Base-by-base conservation (phyloP, 2,113 vertebrate genomes). In the Brachyhypopomus gauderio region DNA sequence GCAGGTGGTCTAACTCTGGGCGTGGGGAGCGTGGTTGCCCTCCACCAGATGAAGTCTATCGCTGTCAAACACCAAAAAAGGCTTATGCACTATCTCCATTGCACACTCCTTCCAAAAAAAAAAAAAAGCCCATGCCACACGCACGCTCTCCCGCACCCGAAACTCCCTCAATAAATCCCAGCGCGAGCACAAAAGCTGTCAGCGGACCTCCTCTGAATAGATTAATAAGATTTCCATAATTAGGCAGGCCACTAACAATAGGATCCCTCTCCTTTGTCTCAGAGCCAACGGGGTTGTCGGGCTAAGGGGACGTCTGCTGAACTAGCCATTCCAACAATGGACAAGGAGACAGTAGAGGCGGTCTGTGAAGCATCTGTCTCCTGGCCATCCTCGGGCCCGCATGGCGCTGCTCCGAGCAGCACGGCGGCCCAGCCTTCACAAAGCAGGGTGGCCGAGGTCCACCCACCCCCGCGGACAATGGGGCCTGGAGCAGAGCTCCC, bases 191-290 rank as follows among this genome's bases (percentile, higher is more conserved):
- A 93, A 93, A 93, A 90, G 91, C 91, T 89, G 90, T 90, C 89
- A 89, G 91, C 87, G 85, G 89, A 88, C 88, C 89, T 87, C 89
- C 85, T 86, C 88, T 91, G 92, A 96, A 97, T 97, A 97, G 97
- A 97, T 98, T 97, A 96, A 98, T 96, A 95, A 95, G 96, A 96
- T 99, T 97, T 97, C 96, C 96, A 96, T 96, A 95, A 97, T 96
- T 93, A 94, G 95, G 93, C 92, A 94, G 90, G 83, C 86, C 85
- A 75, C 87, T 89, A 92, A 98, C 97, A 97, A 97, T 96, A 86
- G 95, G 95, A 96, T 97, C 95, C 94, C 82, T 93, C 85, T 89
- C 88, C 93, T 95, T 98, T 97, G 97, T 98, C 94, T 95, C 93
- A 89, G 27, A 83, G 84, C 92, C 88, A 91, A 92, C 92, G 90